These are phyloP conservation scores for Sebastiscus albofasciatus DNA, from an alignment of 2,797 vertebrate species.

Conservation along the genomic window DNA sequence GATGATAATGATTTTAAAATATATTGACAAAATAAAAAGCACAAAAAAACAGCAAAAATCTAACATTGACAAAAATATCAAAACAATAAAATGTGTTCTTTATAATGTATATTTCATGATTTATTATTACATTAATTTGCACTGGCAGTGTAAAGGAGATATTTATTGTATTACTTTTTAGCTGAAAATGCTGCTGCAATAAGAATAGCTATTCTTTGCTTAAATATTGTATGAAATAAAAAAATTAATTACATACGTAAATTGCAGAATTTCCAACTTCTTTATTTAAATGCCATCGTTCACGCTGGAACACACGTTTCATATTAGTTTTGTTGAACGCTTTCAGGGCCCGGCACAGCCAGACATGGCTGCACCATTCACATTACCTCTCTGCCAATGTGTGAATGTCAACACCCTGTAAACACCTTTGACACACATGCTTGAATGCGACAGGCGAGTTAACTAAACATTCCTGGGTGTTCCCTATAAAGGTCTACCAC, in stretches of 20 bases:
- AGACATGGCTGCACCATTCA: conserved; percentile 44
- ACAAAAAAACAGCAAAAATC: background rate
- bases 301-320: background rate
- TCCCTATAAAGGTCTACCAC: conserved; percentile 73
- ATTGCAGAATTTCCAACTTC: background rate
- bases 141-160: background rate
- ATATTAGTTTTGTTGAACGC: background rate
- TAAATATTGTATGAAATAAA: background rate
- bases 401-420: conserved; percentile 81
- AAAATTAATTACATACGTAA: background rate
- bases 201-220: background rate
- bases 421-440: conserved; percentile 83
- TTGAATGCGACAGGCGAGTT: conserved; percentile 77
- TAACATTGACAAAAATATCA: background rate
- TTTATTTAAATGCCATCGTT: background rate
- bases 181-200: background rate
- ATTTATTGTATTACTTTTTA: background rate
- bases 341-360: conserved; percentile 15
- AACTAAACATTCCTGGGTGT: conserved; percentile 84
- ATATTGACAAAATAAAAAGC: background rate
- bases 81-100: background rate
- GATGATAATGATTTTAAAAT: background rate
- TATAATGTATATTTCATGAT: background rate
- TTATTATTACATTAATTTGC: background rate
- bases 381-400: conserved; percentile 68